Base-by-base conservation (phyloP, 2,113 vertebrate species). In the Calypte anna region DNA sequence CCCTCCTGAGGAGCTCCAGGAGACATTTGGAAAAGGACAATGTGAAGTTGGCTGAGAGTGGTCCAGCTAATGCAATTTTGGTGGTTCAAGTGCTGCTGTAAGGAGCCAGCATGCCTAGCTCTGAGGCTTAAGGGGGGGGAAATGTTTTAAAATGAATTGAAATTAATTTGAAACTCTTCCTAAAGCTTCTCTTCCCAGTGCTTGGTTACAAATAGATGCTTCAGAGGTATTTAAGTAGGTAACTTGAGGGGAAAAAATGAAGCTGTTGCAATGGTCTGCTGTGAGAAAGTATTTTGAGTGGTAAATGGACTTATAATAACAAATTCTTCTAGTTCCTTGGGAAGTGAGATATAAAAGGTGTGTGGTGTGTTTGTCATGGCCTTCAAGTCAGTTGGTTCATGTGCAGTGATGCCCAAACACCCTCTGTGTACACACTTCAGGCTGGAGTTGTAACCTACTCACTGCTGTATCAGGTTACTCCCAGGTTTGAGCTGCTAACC, bases 131-230 rank as follows among this genome's bases (percentile, higher is more conserved):
- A 38, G 7, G 40, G 20, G 33, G 62, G 21, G 20, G 20, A 36
- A 44, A 15, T 2, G 1, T 1, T 25, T 31, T 23, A 23, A 59
- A 72, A 36, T 2, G 3, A 28, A 28, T 7, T 38, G 8, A 12
- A 58, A 28, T 50, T 7, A 12, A 15, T 19, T 40, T 50, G 53
- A 22, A 31, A 12, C 27, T 63, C 36, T 64, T 51, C 25, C 44
- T 7, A 2, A 51, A 46, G 38, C 58, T 86, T 50, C 30, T 64
- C 36, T 44, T 31, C 23, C 4, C 22, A 54, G 15, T 46, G 55
- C 36, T 25, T 77, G 4, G 61, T 62, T 68, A 23, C 10, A 38
- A 58, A 48, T 27, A 19, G 0, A 10, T 7, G 22, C 12, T 51
- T 64, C 53, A 28, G 79, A 78, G 73, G 6, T 59, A 69, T 57